Base-by-base conservation (phyloP, 2,888 invertebrate species). In the Lasioglossum figueresi region DNA sequence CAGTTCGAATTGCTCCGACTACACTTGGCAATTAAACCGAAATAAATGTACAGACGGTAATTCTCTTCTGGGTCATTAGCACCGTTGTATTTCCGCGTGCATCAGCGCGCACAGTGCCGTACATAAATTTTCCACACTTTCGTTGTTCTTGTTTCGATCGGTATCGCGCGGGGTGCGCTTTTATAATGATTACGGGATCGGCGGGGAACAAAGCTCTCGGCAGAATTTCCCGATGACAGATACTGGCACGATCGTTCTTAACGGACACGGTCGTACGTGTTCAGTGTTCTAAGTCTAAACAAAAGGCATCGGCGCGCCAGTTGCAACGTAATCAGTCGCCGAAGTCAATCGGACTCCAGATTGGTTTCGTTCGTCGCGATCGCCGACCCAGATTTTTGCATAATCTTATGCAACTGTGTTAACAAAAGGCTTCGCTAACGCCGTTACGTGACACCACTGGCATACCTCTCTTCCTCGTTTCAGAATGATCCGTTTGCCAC, bases 351-450 rank as follows among this genome's bases (percentile, higher is more conserved):
- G 82, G 59, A 75, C 83, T 79, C 84, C 79, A 77, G 82, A 85
- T 84, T 83, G 83, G 83, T 87, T 86, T 85, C 81, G 79, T 73
- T 82, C 40, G 40, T 43, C 43, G 37, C 81, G 82, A 83, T 76
- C 79, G 76, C 2, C 84, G 91, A 90, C 91, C 93, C 85, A 92
- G 80, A 88, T 91, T 86, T 91, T 91, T 86, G 86, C 87, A 87
- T 91, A 91, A 92, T 91, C 88, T 93, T 92, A 93, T 93, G 93
- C 91, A 93, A 92, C 87, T 85, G 91, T 92, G 92, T 87, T 91
- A 86, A 91, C 88, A 86, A 89, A 90, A 89, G 80, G 88, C 71
- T 80, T 78, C 79, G 71, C 89, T 92, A 91, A 92, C 91, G 90
- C 86, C 88, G 86, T 90, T 91, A 90, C 91, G 91, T 91, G 92